These are phyloP conservation scores for Acanthosepion lycidas DNA, from an alignment of 2,888 invertebrate species.

Conservation along the genomic window DNA sequence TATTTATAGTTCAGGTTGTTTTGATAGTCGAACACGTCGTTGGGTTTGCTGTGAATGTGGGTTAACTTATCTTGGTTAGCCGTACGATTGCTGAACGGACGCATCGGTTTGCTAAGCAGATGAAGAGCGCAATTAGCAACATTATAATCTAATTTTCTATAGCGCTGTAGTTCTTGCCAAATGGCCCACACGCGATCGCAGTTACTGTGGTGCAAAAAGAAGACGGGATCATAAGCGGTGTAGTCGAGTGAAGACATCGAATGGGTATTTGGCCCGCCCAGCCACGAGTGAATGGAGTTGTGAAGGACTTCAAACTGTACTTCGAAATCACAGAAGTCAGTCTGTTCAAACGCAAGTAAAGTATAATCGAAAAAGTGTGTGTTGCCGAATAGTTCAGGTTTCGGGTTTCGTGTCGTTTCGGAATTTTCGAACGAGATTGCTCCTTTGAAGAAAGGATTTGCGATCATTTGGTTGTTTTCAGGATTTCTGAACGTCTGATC, in stretches of 20 bases:
- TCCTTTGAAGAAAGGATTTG: constrained; percentile 54
- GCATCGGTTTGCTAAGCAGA: constrained; percentile 49
- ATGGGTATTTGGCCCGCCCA: constrained; percentile 51
- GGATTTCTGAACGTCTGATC: constrained; percentile 54
- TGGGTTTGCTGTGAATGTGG: constrained; percentile 48
- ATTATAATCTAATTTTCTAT: constrained; percentile 52
- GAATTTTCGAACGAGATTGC: constrained; percentile 48
- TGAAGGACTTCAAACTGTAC: constrained; percentile 51
- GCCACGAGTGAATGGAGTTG: constrained; percentile 52
- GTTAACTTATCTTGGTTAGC: constrained; percentile 50
- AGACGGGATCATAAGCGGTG: constrained; percentile 56
- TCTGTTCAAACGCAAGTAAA: constrained; percentile 52
- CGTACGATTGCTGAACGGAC: constrained; percentile 50
- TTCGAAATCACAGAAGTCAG: constrained; percentile 50
- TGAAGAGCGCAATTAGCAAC: constrained; percentile 55
- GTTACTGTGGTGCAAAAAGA: constrained; percentile 55
- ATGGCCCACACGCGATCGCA: constrained; percentile 53
- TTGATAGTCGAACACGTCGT: constrained; percentile 54
- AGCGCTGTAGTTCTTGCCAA: constrained; percentile 57
- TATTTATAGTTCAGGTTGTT: constrained; percentile 53
- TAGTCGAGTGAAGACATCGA: constrained; percentile 53
- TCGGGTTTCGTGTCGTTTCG: constrained; percentile 48
- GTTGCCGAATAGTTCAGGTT: constrained; percentile 49
- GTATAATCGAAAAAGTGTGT: constrained; percentile 47
- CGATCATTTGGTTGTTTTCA: constrained; percentile 47